A percentile compares a stretch with the other conserved stretches of the same genome.
Evolutionary conservation across 2,797 vertebrate genomes (phyloP).

Genomic region (Iguana delicatissima): DNA sequence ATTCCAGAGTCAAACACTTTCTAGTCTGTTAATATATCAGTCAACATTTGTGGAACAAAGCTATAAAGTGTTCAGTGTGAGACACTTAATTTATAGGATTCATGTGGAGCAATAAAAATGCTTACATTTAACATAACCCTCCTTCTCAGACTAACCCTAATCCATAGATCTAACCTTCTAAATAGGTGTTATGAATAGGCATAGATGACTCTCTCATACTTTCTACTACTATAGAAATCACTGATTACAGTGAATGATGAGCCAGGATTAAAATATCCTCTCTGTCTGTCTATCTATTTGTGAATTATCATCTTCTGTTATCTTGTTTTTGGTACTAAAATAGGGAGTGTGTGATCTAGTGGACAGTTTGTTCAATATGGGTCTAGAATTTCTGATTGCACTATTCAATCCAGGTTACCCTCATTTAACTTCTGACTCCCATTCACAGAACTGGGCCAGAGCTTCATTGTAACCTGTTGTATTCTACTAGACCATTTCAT

Average conservation of each 20-base stretch:
- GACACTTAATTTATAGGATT: neutral
- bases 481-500: neutral
- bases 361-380: neutral
- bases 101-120: neutral
- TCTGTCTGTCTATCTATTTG: no score
- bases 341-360: neutral
- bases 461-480: neutral
- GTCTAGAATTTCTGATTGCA: neutral
- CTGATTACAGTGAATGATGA: neutral
- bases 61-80: neutral
- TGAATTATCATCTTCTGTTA: neutral
- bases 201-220: neutral
- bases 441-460: neutral
- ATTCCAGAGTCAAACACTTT: neutral
- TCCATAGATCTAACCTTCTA: neutral
- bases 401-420: neutral
- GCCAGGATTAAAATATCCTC: neutral
- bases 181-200: neutral
- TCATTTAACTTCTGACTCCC: neutral
- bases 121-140: neutral
- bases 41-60: constrained; percentile 5
- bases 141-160: neutral
- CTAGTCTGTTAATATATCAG: constrained; percentile 1
- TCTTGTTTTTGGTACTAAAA: neutral
- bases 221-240: neutral